Conservation (phyloP, 1,140 invertebrate genomes). For the Micrasema longulum region DNA sequence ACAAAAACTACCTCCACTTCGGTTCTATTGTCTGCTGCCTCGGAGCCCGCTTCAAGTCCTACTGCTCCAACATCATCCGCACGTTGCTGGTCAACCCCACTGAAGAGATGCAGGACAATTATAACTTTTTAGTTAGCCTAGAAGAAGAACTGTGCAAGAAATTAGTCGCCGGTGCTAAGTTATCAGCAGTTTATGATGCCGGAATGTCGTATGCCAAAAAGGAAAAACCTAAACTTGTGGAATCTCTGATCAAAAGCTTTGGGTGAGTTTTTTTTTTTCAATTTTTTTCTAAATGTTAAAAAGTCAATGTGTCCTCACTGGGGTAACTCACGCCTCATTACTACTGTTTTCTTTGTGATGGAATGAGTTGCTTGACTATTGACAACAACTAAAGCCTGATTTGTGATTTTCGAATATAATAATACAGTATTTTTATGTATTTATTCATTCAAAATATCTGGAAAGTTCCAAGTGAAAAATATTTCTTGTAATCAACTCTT, state of each 20-base stretch:
- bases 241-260: conserved; percentile 95
- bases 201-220: conserved; percentile 87
- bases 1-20: conserved; percentile 95
- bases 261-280: conserved; percentile 69
- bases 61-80: conserved; percentile 98
- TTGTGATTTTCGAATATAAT: too few relatives aligned
- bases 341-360: too few relatives aligned
- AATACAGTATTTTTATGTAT: too few relatives aligned
- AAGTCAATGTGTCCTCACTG: too few relatives aligned
- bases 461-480: too few relatives aligned
- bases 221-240: conserved; percentile 86
- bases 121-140: conserved; percentile 92
- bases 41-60: conserved; percentile 95
- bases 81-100: conserved; percentile 98
- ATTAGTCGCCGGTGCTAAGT: conserved; percentile 84
- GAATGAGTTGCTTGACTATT: too few relatives aligned
- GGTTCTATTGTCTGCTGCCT: conserved; percentile 96
- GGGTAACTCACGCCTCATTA: too few relatives aligned
- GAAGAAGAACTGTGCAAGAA: conserved; percentile 93
- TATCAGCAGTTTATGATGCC: conserved; percentile 91
- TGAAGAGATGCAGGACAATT: conserved; percentile 84
- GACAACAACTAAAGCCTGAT: too few relatives aligned
- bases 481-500: too few relatives aligned
- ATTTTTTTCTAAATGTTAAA: too few relatives aligned
- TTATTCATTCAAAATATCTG: too few relatives aligned